Base-by-base conservation (phyloP, 2,888 invertebrate genomes). In the Aethes cnicana region DNA sequence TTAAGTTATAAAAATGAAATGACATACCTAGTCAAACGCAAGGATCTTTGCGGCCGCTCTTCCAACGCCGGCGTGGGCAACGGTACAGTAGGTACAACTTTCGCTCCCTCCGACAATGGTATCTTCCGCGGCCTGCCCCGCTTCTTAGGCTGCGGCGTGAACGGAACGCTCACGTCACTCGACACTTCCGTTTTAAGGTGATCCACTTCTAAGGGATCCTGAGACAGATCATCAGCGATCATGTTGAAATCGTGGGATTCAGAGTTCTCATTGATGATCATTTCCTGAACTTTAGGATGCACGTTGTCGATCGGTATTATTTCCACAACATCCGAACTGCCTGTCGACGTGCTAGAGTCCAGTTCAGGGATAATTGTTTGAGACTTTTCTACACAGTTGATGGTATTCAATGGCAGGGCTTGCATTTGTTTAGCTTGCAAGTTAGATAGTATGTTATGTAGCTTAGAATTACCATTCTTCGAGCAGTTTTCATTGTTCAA, bases 401-500 rank as follows among this genome's bases (percentile, higher is more conserved):
- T 62, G 52, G 79, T 81, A 59, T 72, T 82, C 36, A 78, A 67
- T 30, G 83, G 68, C 58, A 83, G 62, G 23, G 72, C 68, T 67
- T 86, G 83, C 55, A 82, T 72, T 62, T 86, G 84, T 61, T 88
- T 86, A 11, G 78, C 80, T 68, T 89, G 86, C 57, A 90, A 74
- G 66, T 84, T 88, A 3, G 86, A 80, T 26, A 90, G 65, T 61
- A 90, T 90, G 60, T 84, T 88, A 55, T 87, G 89, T 57, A 90
- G 66, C 61, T 89, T 89, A 1, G 90, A 89, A 63, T 88, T 89
- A n/a, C 90, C 90, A 72, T 90, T 90, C 64, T 90, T 90, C 8
- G 90, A 79, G 66, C 84, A 82, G 58, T 84, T 88, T 60, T 88
- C 85, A 61, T 84, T 89, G 62, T 85, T 86, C 49, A 86, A 62